phyloP scores from a whole-genome alignment of 2,797 vertebrate species.

The Emydoidea blandingii region DNA sequence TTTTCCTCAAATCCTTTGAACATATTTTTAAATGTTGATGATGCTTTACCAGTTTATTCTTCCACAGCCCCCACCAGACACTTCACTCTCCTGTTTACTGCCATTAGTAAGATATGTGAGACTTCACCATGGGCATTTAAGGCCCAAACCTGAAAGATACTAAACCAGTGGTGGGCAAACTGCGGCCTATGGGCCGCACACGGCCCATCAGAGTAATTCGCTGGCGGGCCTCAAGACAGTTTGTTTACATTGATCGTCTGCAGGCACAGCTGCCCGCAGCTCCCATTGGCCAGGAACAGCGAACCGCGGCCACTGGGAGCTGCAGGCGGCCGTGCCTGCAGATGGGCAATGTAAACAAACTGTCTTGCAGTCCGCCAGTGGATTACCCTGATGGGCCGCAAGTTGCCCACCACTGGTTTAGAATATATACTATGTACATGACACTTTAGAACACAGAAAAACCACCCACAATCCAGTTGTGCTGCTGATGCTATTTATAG shows the following conservation, averaged over 20 bases:
- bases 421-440: fast-evolving
- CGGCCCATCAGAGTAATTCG: too few species aligned
- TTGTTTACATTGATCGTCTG: too few species aligned
- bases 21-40: background rate
- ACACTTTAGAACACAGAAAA: background rate
- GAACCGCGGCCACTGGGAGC: too few species aligned
- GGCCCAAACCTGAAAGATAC: background rate
- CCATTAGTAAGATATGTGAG: background rate
- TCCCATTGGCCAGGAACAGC: too few species aligned
- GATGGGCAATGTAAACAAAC: too few species aligned
- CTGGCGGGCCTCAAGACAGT: too few species aligned
- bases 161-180: background rate
- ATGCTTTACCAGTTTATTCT: background rate
- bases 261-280: too few species aligned
- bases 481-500: constrained; percentile 12
- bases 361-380: too few species aligned
- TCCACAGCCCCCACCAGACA: background rate
- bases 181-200: background rate
- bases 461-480: background rate
- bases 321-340: too few species aligned
- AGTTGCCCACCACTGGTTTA: too few species aligned
- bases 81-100: background rate
- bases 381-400: too few species aligned
- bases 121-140: background rate
- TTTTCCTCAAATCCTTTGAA: background rate